Percentiles rank a stretch among this genome's conserved stretches.
Conservation (phyloP, 2,113 vertebrate genomes). For the Glaucomys volans region DNA sequence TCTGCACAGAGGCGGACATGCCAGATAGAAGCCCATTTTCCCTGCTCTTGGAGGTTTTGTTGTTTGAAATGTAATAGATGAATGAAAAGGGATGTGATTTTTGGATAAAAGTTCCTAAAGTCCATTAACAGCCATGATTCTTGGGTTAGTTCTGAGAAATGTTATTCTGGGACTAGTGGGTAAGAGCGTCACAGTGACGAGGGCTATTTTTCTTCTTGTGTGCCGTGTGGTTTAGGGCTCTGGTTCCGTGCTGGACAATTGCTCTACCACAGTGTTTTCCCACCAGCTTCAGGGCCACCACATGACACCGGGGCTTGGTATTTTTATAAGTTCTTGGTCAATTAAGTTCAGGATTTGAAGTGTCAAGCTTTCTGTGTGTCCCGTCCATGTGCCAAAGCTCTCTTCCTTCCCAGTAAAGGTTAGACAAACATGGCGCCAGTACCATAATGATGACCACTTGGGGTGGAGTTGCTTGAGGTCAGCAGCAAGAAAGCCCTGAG, state of each 20-base stretch:
- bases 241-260: not conserved
- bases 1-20: not conserved
- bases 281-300: not conserved
- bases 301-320: not conserved
- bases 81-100: not conserved
- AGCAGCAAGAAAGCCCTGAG: not conserved
- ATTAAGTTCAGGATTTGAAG: slow-evolving; percentile 72
- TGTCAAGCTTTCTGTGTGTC: slow-evolving; percentile 67
- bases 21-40: not conserved
- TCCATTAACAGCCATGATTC: not conserved
- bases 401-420: slow-evolving; percentile 81
- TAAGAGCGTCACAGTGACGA: not conserved
- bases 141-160: not conserved
- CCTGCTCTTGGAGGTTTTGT: not conserved
- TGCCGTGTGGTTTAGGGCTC: slow-evolving; percentile 37
- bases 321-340: slow-evolving; percentile 65
- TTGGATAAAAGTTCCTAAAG: not conserved
- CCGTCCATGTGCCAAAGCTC: slow-evolving; percentile 53
- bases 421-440: slow-evolving; percentile 65
- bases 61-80: not conserved
- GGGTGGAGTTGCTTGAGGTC: slow-evolving; percentile 18
- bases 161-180: not conserved
- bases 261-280: accelerated
- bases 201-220: not conserved
- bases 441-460: slow-evolving; percentile 68